Conservation (phyloP, 1,140 invertebrate species). For the Watersipora subatra region DNA sequence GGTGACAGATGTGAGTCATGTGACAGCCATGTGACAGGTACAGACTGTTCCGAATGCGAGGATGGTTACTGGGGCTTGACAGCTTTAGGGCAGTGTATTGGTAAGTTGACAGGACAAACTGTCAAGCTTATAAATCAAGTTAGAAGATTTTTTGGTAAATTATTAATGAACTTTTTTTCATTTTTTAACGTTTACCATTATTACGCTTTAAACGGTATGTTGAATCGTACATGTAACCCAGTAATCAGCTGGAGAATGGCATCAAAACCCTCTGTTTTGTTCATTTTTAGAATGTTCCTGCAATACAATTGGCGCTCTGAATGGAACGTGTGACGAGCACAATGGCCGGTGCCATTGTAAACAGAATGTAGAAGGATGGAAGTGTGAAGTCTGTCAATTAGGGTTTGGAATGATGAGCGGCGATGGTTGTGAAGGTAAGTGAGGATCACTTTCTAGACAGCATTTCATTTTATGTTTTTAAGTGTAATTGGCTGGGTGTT, state of each 20-base stretch:
- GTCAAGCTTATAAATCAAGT: not conserved
- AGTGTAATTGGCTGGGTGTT: too few relatives aligned
- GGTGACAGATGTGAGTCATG: slow-evolving; percentile 76
- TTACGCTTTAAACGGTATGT: not conserved
- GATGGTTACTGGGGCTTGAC: slow-evolving; percentile 13
- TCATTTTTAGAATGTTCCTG: slow-evolving; percentile 60
- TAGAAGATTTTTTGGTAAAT: not conserved
- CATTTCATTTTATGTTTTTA: too few relatives aligned
- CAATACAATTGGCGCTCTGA: slow-evolving; percentile 60
- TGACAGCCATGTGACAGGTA: slow-evolving; percentile 35
- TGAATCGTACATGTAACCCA: not conserved
- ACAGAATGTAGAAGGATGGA: slow-evolving; percentile 72
- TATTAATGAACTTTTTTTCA: not conserved
- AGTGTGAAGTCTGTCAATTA: slow-evolving; percentile 73
- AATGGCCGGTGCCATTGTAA: slow-evolving; percentile 77
- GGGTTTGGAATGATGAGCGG: too few relatives aligned
- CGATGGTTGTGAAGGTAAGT: too few relatives aligned
- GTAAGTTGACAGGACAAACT: slow-evolving; percentile 6
- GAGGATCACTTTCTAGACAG: too few relatives aligned
- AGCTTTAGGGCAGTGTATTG: slow-evolving; percentile 12
- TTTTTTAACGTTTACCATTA: not conserved
- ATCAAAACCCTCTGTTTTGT: too few relatives aligned
- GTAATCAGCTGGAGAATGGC: not conserved
- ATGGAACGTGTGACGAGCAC: slow-evolving; percentile 46
- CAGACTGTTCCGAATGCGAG: slow-evolving; percentile 11